Percentiles rank a stretch among this genome's conserved stretches.
These are phyloP conservation scores for Melanostigma gelatinosum DNA, from an alignment of 2,113 vertebrate species.

Conservation along the genomic window DNA sequence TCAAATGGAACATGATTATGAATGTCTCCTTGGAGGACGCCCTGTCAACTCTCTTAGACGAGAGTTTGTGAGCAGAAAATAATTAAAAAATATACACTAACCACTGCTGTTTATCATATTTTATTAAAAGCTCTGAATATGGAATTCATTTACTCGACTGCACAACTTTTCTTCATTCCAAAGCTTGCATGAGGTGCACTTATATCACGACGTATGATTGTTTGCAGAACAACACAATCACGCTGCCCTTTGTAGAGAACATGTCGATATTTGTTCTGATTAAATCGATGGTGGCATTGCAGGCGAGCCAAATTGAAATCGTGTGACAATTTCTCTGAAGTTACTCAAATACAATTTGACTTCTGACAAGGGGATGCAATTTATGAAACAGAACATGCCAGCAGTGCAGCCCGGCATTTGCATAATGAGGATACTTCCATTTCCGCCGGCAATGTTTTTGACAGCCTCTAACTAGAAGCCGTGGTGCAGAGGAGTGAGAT, in stretches of 20 bases:
- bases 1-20: slow-evolving; percentile 91
- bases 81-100: slow-evolving; percentile 93
- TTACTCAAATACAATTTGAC: slow-evolving; percentile 97
- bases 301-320: slow-evolving; percentile 89
- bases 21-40: slow-evolving; percentile 91
- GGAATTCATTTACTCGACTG: slow-evolving; percentile 87
- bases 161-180: slow-evolving; percentile 82
- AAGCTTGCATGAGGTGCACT: slow-evolving; percentile 68
- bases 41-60: slow-evolving; percentile 79
- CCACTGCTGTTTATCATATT: slow-evolving; percentile 90
- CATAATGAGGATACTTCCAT: slow-evolving; percentile 95
- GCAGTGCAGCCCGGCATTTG: slow-evolving; percentile 89
- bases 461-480: slow-evolving; percentile 88
- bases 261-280: slow-evolving; percentile 88
- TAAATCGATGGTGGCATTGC: slow-evolving; percentile 90
- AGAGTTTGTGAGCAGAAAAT: slow-evolving; percentile 84
- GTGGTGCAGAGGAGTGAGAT: slow-evolving; percentile 84
- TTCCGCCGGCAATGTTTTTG: slow-evolving; percentile 91
- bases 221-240: slow-evolving; percentile 87
- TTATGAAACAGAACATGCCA: slow-evolving; percentile 95
- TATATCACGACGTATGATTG: slow-evolving; percentile 84
- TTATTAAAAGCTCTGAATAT: slow-evolving; percentile 88
- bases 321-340: slow-evolving; percentile 93
- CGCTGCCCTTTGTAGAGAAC: slow-evolving; percentile 83
- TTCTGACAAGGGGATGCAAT: slow-evolving; percentile 95